Percentiles rank a stretch among this genome's conserved stretches.
Conservation (phyloP, 2,797 vertebrate genomes). For the Acropternis orthonyx region DNA sequence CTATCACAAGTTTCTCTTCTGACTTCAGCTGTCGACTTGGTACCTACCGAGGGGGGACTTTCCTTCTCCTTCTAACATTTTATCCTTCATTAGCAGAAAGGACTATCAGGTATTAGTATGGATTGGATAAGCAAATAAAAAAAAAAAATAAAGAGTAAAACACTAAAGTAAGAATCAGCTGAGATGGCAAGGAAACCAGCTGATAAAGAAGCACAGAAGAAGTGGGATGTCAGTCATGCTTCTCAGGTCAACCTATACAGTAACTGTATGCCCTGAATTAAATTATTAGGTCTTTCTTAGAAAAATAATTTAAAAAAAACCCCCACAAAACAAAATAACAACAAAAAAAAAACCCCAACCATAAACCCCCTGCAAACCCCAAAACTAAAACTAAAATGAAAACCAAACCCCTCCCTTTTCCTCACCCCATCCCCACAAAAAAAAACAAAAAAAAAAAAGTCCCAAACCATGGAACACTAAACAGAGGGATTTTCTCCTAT, state of each 20-base stretch:
- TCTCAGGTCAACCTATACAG: background rate
- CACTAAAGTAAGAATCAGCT: background rate
- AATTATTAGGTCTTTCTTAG: background rate
- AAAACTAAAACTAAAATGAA: background rate
- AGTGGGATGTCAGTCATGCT: background rate
- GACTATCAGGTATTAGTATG: background rate
- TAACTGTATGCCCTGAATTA: background rate
- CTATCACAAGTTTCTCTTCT: background rate
- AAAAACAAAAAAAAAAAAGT: background rate
- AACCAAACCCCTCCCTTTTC: too few species aligned
- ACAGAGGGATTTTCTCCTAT: background rate
- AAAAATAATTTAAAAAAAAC: background rate
- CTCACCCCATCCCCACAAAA: too few species aligned
- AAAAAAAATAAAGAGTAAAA: background rate
- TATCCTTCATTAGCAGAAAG: background rate
- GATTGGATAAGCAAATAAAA: background rate
- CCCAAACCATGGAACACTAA: background rate
- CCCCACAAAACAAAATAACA: background rate
- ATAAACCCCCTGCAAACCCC: accelerated
- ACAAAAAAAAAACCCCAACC: too few species aligned
- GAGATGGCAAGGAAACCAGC: background rate
- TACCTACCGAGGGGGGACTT: background rate
- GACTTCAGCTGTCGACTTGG: background rate
- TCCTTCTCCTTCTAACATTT: background rate
- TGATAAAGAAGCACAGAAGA: background rate